A percentile compares a stretch with the other conserved stretches of the same genome.
Evolutionary conservation across 2,797 vertebrate species (phyloP).

Genomic region (Anomalospiza imberbis): DNA sequence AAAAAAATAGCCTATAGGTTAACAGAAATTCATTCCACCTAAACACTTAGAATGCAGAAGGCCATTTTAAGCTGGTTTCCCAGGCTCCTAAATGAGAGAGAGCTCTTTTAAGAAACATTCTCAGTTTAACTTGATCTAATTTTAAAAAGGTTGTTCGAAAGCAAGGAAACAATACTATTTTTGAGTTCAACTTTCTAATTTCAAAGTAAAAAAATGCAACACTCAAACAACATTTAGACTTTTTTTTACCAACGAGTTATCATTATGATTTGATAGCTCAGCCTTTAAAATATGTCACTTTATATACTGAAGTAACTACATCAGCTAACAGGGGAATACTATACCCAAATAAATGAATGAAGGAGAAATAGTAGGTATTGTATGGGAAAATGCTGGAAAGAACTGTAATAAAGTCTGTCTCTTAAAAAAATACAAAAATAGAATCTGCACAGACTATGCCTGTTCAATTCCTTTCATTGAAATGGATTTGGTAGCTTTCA

Average conservation of each 20-base stretch:
- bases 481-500: background rate
- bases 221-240: background rate
- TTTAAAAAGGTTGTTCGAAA: background rate
- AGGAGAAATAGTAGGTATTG: background rate
- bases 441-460: background rate
- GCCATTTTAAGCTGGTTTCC: background rate
- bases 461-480: background rate
- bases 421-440: background rate
- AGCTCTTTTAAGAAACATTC: background rate
- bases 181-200: background rate
- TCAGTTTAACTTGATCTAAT: background rate
- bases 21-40: background rate
- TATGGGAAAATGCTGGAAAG: background rate
- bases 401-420: background rate
- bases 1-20: background rate
- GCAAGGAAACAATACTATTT: background rate
- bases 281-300: background rate
- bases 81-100: background rate
- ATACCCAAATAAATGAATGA: background rate
- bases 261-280: background rate
- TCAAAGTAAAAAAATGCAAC: background rate
- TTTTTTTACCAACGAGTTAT: background rate
- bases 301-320: background rate
- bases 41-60: background rate
- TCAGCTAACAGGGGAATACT: background rate